A percentile compares a stretch with the other conserved stretches of the same genome.
Evolutionary conservation across 2,888 invertebrate genomes (phyloP).

Genomic region (Drosophila tanythrix): DNA sequence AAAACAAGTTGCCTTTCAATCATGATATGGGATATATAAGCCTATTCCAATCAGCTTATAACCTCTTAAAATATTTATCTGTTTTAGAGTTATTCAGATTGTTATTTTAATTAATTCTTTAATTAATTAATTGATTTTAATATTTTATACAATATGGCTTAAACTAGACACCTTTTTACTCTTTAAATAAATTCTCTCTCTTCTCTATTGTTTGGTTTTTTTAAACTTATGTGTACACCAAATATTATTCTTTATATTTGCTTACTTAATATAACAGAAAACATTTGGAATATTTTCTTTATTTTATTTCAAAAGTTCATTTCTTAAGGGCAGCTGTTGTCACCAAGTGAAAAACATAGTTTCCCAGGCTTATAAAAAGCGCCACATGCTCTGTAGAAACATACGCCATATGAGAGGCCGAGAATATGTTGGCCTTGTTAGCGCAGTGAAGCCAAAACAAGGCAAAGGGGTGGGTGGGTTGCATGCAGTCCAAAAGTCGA

Average conservation of each 20-base stretch:
- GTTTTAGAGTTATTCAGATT: neutral
- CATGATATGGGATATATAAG: neutral
- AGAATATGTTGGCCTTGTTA: slow-evolving; percentile 84
- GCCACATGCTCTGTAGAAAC: slow-evolving; percentile 37
- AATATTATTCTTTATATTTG: neutral
- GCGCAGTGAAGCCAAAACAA: slow-evolving; percentile 73
- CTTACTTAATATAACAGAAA: neutral
- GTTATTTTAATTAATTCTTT: neutral
- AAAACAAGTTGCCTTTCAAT: neutral
- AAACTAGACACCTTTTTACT: neutral
- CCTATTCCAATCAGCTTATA: neutral
- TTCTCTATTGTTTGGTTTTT: neutral
- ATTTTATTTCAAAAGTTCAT: neutral
- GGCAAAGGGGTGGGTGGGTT: slow-evolving; percentile 14
- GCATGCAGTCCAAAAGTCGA: slow-evolving; percentile 35
- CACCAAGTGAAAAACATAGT: slow-evolving; percentile 60
- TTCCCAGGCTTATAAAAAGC: slow-evolving; percentile 69
- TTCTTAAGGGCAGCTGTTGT: neutral
- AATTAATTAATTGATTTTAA: neutral
- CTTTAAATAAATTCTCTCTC: neutral
- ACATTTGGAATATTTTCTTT: neutral
- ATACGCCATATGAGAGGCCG: slow-evolving; percentile 69
- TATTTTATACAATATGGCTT: neutral
- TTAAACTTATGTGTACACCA: neutral
- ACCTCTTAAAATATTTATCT: neutral